Conservation (phyloP, 2,113 vertebrate species). For the Trichomycterus rosablanca region DNA sequence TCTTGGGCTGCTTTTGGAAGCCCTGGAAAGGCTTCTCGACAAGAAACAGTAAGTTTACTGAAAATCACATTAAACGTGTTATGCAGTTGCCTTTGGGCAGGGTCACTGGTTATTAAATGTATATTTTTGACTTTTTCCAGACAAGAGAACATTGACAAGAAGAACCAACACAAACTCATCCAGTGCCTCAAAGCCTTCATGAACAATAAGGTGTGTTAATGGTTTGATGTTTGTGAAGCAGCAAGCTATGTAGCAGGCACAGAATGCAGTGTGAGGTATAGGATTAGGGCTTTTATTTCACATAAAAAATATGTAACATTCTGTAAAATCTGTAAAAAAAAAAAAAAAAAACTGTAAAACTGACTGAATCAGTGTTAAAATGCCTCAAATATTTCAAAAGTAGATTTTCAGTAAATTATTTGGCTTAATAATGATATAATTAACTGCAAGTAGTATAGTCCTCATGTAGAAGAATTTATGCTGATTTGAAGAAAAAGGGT, state of each 20-base stretch:
- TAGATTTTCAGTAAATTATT: no score
- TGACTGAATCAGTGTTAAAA: no score
- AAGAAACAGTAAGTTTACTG: slow-evolving; percentile 89
- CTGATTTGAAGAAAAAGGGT: no score
- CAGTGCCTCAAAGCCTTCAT: slow-evolving; percentile 98
- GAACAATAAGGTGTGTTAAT: slow-evolving; percentile 93
- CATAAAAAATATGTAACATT: no score
- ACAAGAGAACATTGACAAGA: slow-evolving; percentile 92
- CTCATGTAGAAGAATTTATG: no score
- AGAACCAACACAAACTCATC: slow-evolving; percentile 96
- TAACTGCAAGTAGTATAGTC: no score
- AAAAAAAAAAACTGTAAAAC: no score
- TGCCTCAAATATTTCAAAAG: no score
- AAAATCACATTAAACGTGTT: neutral
- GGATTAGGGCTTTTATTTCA: neutral
- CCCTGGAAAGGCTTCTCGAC: slow-evolving; percentile 89
- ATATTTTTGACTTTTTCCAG: slow-evolving; percentile 55
- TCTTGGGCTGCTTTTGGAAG: slow-evolving; percentile 87
- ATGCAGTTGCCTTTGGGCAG: neutral
- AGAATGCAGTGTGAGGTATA: neutral
- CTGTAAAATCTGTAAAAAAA: no score
- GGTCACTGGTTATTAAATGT: neutral
- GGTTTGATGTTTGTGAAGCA: slow-evolving; percentile 5
- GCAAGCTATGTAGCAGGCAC: neutral
- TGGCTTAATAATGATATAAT: no score